Evolutionary conservation across 2,888 invertebrate species (phyloP), one percentile per base, ranked within the genome.

Genomic region (Cyrtodaria siliqua): DNA sequence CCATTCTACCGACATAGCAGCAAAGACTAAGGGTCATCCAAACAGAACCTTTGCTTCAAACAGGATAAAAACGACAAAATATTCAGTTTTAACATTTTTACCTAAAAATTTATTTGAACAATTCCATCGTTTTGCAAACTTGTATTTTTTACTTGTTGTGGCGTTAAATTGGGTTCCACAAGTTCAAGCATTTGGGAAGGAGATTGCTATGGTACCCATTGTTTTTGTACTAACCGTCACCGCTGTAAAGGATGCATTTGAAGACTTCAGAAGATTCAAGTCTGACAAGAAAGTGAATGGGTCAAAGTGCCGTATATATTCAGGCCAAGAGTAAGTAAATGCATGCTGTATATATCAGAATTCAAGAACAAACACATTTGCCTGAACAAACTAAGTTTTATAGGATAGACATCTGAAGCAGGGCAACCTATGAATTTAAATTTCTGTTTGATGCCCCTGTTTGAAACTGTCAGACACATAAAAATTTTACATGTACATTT

Each of bases 71-170:
- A 92, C 92, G n/a, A 91, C 92, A 8, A 91, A 99, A 94, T 99
- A 99, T 93, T 98, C 98, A 26, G 91, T 97, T 73, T 94, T 98
- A 84, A 98, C 97, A 87, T 99, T 99, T 94, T 94, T 99, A 91
- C 98, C 99, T 70, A 97, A 98, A 93, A 99, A 99, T 94, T 94
- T 99, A 77, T 95, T 98, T 93, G 98, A 99, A 94, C 99, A 99
- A 94, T 98, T 99, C 93, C 98, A 98, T 94, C 95, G 99, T 79
- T 97, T 98, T 91, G 99, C 99, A 81, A 99, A 99, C 95, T 95
- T 99, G 90, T 99, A 99, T 94, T 99, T 99, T 94, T 96, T 99
- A 91, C 97, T 98, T 92, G 98, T 99, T 92, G 98, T 98, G 89
- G 94, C 98, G 87, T 95, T 99, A 82, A 99, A 99, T 94, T 98